A percentile compares a stretch with the other conserved stretches of the same genome.
Evolutionary conservation across 2,113 vertebrate species (phyloP).

Genomic region (Manacus vitellinus): DNA sequence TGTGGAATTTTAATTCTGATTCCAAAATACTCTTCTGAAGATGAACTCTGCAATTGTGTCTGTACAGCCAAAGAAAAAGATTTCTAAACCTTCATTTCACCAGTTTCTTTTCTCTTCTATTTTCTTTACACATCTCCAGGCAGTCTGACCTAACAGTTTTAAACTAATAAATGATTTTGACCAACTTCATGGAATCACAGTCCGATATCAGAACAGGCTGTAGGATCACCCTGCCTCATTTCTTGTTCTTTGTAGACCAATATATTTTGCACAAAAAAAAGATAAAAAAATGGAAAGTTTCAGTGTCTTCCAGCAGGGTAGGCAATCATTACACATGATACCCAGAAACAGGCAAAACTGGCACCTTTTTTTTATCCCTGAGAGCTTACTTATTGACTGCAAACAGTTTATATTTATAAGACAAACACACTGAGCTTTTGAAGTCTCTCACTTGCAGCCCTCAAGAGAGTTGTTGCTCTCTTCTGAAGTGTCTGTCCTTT

Average conservation of each 20-base stretch:
- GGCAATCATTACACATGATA: background rate
- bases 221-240: background rate
- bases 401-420: background rate
- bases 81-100: background rate
- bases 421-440: background rate
- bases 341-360: background rate
- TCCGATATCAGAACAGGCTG: rapidly evolving
- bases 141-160: background rate
- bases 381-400: background rate
- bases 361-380: background rate
- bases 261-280: background rate
- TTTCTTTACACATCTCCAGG: background rate
- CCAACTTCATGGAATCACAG: background rate
- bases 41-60: background rate
- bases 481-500: background rate
- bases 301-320: background rate
- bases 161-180: background rate
- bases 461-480: background rate
- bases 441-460: background rate
- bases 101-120: background rate
- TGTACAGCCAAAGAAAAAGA: background rate
- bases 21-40: background rate
- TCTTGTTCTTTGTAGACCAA: background rate
- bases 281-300: background rate
- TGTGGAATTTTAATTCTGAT: background rate